Evolutionary conservation across 23 tunicate genomes (phyloP), one percentile per base, ranked within the genome.

Genomic region (Phallusia fumigata): DNA sequence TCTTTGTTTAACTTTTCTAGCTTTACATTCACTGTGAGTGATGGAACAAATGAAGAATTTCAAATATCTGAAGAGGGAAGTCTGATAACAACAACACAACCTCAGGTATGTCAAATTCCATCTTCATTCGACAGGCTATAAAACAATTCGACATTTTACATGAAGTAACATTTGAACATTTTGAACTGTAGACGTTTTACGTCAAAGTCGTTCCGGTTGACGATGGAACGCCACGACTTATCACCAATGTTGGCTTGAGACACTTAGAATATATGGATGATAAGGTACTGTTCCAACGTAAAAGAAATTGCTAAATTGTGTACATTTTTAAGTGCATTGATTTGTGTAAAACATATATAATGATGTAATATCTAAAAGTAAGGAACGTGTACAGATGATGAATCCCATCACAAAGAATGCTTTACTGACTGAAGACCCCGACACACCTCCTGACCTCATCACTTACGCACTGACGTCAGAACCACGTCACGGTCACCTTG

Each of bases 221-320:
- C 73, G 95, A 92, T 76, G 99, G 99, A 0, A 84, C 99, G 3
- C 99, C 99, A 50, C 35, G 95, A 35, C 86, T 97, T 30, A 83
- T 94, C 51, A 88, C 91, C 33, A 97, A 97, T 80, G 81, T 87
- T 24, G 99, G 99, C 19, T 53, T 97, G 65, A 88, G 82, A 33
- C 93, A 89, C 79, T 85, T 97, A 18, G 99, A 97, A 80, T 89
- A 85, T 69, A 80, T 80, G 80, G 89, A 92, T 31, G 58, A 78
- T 75, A 72, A 86, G 95, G 97, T 94, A 73, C n/a, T n/a, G n/a
- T n/a, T n/a, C n/a, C n/a, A n/a, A n/a, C n/a, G n/a, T n/a, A n/a
- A n/a, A n/a, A n/a, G n/a, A n/a, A n/a, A n/a, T n/a, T n/a, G n/a
- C n/a, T n/a, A n/a, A n/a, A n/a, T n/a, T n/a, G n/a, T n/a, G n/a